Evolutionary conservation across 2,888 invertebrate species (phyloP), one percentile per base, ranked within the genome.

Genomic region (Drosophila conformis): DNA sequence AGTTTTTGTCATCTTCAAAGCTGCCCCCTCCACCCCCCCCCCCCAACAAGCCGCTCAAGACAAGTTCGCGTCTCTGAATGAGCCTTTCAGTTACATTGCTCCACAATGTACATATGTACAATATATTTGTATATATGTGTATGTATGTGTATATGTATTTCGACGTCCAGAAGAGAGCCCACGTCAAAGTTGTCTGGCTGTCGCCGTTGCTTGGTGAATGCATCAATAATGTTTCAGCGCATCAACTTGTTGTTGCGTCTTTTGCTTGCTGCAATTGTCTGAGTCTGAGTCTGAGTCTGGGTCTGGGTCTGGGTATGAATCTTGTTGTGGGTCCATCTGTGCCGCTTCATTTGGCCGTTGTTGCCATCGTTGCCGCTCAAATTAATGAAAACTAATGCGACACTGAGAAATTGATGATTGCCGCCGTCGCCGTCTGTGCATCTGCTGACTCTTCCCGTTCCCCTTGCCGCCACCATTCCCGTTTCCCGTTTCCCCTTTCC

Each of bases 331-430:
- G 82, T 85, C 88, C 89, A 84, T 78, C 88, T 89, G 90, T 81
- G 82, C 82, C 73, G 79, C 82, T 82, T 80, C 79, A 81, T 81
- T 81, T 81, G 82, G 68, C 57, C 64, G 53, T 27, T 59, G 59
- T 74, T 49, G 57, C 36, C 63, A 76, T 63, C 65, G 86, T 60
- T 70, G 89, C 78, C 80, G 88, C 79, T 87, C 90, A 88, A 90
- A 87, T 87, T 88, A 87, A 90, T 90, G 87, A 89, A 87, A 90
- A 90, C 87, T 90, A 90, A 90, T 87, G 87, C 87, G 90, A 90
- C 90, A 89, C 87, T 90, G 86, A 90, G 85, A 85, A 87, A 87
- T 87, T 90, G 90, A 90, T 87, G 90, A 87, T 86, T 86, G 86
- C 88, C 87, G 77, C 64, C 73, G 79, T 68, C 25, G 27, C 7